These are phyloP conservation scores for Taurulus bubalis DNA, from an alignment of 2,113 vertebrate genomes.

Conservation along the genomic window DNA sequence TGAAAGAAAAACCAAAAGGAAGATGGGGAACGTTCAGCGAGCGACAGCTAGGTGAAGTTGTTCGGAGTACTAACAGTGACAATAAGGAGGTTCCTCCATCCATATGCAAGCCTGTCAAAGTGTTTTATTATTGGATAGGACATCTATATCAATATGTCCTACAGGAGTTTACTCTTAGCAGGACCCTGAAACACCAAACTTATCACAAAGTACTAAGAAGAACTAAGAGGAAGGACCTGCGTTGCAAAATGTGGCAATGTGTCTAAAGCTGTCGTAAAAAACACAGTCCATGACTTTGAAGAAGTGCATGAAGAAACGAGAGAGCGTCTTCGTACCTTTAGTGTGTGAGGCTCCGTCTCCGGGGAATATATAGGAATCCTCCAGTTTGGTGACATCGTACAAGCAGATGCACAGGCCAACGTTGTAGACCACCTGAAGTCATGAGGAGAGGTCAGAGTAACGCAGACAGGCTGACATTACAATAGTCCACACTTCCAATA, in stretches of 20 bases:
- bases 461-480: background rate
- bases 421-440: conserved; percentile 91
- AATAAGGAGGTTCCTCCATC: background rate
- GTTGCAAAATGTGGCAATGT: background rate
- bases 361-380: conserved; percentile 96
- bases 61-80: background rate
- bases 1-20: conserved; percentile 53
- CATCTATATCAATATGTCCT: background rate
- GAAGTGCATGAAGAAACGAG: background rate
- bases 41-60: background rate
- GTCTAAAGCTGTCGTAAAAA: background rate
- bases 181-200: background rate
- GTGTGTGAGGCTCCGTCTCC: conserved; percentile 96
- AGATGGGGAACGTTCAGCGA: background rate
- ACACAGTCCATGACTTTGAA: background rate
- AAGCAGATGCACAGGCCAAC: conserved; percentile 96
- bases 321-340: conserved; percentile 84
- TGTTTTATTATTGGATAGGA: background rate
- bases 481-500: background rate
- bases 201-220: background rate
- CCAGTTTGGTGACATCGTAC: conserved; percentile 95
- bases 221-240: background rate
- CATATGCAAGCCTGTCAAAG: background rate
- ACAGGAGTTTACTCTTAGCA: background rate
- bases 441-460: background rate